These are phyloP conservation scores for Apodemus agrarius DNA, from an alignment of 2,797 vertebrate genomes.

Conservation along the genomic window DNA sequence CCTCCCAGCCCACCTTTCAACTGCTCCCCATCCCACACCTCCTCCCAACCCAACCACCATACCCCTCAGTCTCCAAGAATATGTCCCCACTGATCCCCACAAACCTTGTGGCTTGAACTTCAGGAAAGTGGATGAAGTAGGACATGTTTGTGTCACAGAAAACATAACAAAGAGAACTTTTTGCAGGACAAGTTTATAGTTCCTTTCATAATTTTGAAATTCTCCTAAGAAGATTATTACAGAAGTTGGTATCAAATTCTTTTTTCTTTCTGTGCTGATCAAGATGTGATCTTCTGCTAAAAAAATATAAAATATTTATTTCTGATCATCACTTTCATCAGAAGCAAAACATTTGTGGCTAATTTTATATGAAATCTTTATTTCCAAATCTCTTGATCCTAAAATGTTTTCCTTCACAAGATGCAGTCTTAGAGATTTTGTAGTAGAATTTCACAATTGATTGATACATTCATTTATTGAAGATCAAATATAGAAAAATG, in stretches of 20 bases:
- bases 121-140: neutral
- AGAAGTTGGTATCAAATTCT: neutral
- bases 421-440: neutral
- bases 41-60: too few species aligned
- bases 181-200: too few species aligned
- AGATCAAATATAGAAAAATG: neutral
- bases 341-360: rapidly evolving
- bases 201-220: neutral
- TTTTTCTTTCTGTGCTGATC: neutral
- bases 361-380: neutral
- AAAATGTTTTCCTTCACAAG: neutral
- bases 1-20: neutral
- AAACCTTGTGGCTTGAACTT: neutral
- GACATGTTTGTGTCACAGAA: rapidly evolving
- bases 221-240: neutral
- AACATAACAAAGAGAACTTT: neutral
- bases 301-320: too few species aligned
- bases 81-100: neutral
- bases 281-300: neutral
- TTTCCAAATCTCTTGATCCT: neutral
- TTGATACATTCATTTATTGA: neutral
- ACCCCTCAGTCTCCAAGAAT: neutral
- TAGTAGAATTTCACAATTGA: neutral
- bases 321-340: neutral
- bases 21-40: neutral